Evolutionary conservation across 2,888 invertebrate species (phyloP).

Genomic region (Plemyria rubiginata): DNA sequence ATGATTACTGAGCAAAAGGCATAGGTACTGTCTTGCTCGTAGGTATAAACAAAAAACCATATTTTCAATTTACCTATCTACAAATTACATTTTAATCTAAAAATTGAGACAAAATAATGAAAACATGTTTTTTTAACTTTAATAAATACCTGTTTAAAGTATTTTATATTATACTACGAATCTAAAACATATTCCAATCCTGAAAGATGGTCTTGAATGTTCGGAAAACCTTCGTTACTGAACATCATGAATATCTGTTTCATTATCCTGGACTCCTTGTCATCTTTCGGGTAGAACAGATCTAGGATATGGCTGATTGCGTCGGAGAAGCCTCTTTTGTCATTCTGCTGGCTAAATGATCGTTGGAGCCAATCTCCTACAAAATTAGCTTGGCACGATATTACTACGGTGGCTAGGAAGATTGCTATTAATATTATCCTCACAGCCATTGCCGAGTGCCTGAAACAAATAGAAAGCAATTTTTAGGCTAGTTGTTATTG

Average conservation of each 20-base stretch:
- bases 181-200: constrained; percentile 51
- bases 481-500: constrained; percentile 1
- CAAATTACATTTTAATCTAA: too few species aligned
- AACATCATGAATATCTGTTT: constrained; percentile 67
- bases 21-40: neutral
- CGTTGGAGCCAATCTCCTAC: constrained; percentile 40
- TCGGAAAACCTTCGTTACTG: constrained; percentile 53
- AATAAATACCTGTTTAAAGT: neutral
- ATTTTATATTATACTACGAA: neutral
- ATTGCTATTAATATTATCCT: constrained; percentile 37
- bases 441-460: constrained; percentile 40
- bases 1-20: neutral
- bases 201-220: constrained; percentile 29
- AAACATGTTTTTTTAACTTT: neutral
- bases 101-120: too few species aligned
- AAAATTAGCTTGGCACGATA: constrained; percentile 47
- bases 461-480: constrained; percentile 24
- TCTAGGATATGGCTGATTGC: constrained; percentile 65
- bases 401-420: constrained; percentile 35
- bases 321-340: constrained; percentile 62
- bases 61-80: too few species aligned
- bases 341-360: constrained; percentile 32
- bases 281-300: constrained; percentile 68
- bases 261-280: constrained; percentile 63
- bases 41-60: too few species aligned